phyloP scores from a whole-genome alignment of 2,797 vertebrate species.

The Sardinella longiceps region DNA sequence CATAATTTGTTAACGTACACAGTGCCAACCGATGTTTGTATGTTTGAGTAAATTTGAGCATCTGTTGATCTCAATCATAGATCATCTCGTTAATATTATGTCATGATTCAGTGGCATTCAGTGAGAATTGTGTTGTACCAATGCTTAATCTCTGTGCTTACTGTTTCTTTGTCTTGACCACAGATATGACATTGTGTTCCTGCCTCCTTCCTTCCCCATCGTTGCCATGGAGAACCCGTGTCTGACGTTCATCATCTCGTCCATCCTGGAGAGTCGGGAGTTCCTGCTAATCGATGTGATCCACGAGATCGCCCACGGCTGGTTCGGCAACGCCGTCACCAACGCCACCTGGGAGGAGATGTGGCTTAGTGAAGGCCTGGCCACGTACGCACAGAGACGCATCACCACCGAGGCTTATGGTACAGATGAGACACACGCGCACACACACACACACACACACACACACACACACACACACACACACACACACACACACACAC shows the following conservation, averaged over 20 bases:
- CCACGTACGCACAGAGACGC: slow-evolving; percentile 94
- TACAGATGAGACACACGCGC: slow-evolving; percentile 50
- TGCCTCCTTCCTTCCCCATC: slow-evolving; percentile 95
- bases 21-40: no score
- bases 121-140: neutral
- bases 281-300: slow-evolving; percentile 93
- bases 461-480: neutral
- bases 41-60: no score
- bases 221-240: slow-evolving; percentile 99
- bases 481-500: neutral
- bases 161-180: neutral
- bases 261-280: slow-evolving; percentile 94
- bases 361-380: slow-evolving; percentile 97
- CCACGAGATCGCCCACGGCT: slow-evolving; percentile 94
- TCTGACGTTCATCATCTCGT: slow-evolving; percentile 96
- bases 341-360: slow-evolving; percentile 98
- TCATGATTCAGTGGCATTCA: neutral
- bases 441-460: neutral
- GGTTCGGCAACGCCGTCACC: slow-evolving; percentile 97
- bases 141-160: neutral
- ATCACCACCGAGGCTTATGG: slow-evolving; percentile 92
- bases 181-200: slow-evolving; percentile 96
- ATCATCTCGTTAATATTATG: no score
- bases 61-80: no score
- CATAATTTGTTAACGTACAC: no score